Conservation (phyloP, 2,797 vertebrate species). For the Gephyroberyx darwinii region DNA sequence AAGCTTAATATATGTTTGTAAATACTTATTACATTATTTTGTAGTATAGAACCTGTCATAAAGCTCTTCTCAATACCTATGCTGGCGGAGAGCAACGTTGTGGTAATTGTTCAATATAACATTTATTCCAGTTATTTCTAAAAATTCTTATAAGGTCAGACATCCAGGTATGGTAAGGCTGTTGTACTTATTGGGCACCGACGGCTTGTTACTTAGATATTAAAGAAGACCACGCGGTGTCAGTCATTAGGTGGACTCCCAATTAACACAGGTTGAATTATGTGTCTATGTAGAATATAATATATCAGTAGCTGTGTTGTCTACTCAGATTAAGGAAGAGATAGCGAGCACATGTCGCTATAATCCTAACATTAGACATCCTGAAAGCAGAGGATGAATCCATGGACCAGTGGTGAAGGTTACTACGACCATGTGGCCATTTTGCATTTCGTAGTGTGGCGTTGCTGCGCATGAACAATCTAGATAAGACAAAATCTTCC, state of each 20-base stretch:
- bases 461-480: constrained; percentile 60
- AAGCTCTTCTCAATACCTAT: background rate
- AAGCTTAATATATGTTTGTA: too few species aligned
- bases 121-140: too few species aligned
- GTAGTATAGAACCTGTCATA: background rate
- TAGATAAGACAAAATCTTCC: constrained; percentile 14
- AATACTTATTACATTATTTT: too few species aligned
- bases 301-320: background rate
- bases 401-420: constrained; percentile 72
- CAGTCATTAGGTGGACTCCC: constrained; percentile 17
- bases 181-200: background rate
- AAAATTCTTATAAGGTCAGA: background rate
- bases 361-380: background rate
- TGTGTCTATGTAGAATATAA: background rate
- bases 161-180: background rate
- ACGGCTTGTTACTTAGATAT: constrained; percentile 25
- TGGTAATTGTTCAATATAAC: too few species aligned
- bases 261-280: background rate
- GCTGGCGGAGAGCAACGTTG: too few species aligned
- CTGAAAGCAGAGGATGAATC: constrained; percentile 53
- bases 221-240: constrained; percentile 62
- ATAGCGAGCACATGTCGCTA: background rate
- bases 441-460: constrained; percentile 76
- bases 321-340: background rate
- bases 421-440: constrained; percentile 82